Conservation (phyloP, 1,140 invertebrate species). For the Prorops nasuta region DNA sequence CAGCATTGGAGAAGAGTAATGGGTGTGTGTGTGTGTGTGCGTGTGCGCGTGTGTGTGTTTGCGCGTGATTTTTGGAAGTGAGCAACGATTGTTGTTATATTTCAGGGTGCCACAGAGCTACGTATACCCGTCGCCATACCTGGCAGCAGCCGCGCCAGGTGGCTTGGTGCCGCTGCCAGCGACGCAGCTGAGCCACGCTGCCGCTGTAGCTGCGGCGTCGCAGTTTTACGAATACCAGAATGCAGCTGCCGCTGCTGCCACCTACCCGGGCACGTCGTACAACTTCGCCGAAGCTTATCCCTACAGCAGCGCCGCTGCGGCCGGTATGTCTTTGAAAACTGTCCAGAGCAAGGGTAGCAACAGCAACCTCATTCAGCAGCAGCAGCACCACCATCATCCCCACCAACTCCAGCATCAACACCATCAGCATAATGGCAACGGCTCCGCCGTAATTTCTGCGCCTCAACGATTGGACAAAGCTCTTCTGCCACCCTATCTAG, state of each 20-base stretch:
- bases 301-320: slow-evolving; percentile 63
- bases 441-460: slow-evolving; percentile 36
- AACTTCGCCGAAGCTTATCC: slow-evolving; percentile 71
- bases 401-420: slow-evolving; percentile 38
- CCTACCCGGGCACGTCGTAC: slow-evolving; percentile 69
- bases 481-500: slow-evolving; percentile 49
- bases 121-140: slow-evolving; percentile 70
- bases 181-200: slow-evolving; percentile 68
- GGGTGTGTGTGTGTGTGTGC: no score
- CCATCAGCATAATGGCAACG: slow-evolving; percentile 31
- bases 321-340: slow-evolving; percentile 53
- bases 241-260: slow-evolving; percentile 65
- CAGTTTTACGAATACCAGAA: slow-evolving; percentile 75
- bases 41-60: no score
- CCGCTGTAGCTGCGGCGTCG: slow-evolving; percentile 69
- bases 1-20: no score
- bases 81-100: slow-evolving; percentile 26
- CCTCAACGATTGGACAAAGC: slow-evolving; percentile 44
- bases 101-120: slow-evolving; percentile 73
- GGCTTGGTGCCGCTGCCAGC: slow-evolving; percentile 66
- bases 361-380: slow-evolving; percentile 16
- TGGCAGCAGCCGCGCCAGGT: slow-evolving; percentile 62
- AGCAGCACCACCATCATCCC: slow-evolving; percentile 9
- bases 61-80: no score
- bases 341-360: slow-evolving; percentile 25